Evolutionary conservation across 1,140 invertebrate species (phyloP), one percentile per base, ranked within the genome.

Genomic region (Polypedilum vanderplanki): DNA sequence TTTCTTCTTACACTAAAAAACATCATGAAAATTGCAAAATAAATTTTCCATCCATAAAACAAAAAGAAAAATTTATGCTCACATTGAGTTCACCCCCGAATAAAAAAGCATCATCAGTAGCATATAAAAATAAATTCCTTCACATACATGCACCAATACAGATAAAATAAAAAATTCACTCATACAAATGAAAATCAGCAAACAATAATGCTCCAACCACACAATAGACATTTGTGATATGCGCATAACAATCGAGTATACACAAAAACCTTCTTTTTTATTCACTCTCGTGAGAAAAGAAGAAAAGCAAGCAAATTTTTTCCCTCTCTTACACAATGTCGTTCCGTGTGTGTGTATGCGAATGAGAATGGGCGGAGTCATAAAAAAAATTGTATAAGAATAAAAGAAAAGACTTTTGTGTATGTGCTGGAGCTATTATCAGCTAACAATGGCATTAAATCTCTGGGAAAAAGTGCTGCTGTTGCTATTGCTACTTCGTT

Each of bases 381-480:
- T 12, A n/a, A 57, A 33, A 33, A 33, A 33, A 33, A 33, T 33
- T 33, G 24, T 33, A 33, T 33, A 33, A 33, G 24, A 33, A 33
- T 33, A 3, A 5, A 33, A 57, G 12, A 57, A 57, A 57, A 57
- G 46, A 15, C n/a, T 57, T n/a, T n/a, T 57, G 46, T 15, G 46
- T 57, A 57, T 57, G 46, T 57, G 12, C n/a, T n/a, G 46, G 10
- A n/a, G 46, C 46, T 57, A 57, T 57, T 57, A 57, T 57, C 46
- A 57, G n/a, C 46, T 33, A 57, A 57, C 46, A 57, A 57, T 57
- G n/a, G 46, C 46, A 57, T 57, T 57, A 57, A 57, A 57, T 57
- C 46, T 57, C 46, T 57, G 46, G 46, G 46, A 57, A 57, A 57
- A 57, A 57, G 4, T n/a, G n/a, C n/a, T n/a, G n/a, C n/a, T n/a